Conservation (phyloP, 2,113 vertebrate species). For the Chloropsis hardwickii region DNA sequence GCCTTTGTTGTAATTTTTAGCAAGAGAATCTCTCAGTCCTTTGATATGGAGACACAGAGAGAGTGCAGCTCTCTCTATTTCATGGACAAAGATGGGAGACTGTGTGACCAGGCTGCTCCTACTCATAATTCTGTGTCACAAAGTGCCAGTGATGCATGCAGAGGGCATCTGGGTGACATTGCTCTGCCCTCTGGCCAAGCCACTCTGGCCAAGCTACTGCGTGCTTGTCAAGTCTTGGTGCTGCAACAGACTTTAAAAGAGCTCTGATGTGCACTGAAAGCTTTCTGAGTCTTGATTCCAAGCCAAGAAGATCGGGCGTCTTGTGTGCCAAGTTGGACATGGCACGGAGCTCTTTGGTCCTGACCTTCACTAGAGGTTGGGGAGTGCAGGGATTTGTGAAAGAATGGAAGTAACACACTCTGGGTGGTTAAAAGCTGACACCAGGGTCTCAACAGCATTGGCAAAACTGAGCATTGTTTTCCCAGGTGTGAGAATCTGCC, state of each 20-base stretch:
- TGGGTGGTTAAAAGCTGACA: background rate
- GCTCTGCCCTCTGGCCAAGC: background rate
- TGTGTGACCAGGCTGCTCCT: background rate
- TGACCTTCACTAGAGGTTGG: background rate
- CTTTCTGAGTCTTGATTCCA: background rate
- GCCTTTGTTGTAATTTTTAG: background rate
- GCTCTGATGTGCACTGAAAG: background rate
- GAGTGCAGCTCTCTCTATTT: background rate
- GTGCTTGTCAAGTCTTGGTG: background rate
- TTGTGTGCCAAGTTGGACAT: background rate
- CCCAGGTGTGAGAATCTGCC: background rate
- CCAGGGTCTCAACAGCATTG: background rate
- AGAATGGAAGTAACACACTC: rapidly evolving
- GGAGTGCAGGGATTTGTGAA: background rate
- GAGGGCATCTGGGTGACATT: background rate
- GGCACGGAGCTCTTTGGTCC: background rate
- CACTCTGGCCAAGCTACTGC: background rate
- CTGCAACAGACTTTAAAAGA: background rate
- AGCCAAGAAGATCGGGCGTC: background rate
- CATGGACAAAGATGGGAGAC: background rate
- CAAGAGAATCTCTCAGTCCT: background rate
- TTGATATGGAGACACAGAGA: background rate
- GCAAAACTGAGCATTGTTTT: background rate
- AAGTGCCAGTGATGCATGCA: background rate
- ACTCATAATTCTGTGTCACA: rapidly evolving